Percentiles rank a stretch among this genome's conserved stretches.
Conservation (phyloP, 2,888 invertebrate species). For the Seira musarum region DNA sequence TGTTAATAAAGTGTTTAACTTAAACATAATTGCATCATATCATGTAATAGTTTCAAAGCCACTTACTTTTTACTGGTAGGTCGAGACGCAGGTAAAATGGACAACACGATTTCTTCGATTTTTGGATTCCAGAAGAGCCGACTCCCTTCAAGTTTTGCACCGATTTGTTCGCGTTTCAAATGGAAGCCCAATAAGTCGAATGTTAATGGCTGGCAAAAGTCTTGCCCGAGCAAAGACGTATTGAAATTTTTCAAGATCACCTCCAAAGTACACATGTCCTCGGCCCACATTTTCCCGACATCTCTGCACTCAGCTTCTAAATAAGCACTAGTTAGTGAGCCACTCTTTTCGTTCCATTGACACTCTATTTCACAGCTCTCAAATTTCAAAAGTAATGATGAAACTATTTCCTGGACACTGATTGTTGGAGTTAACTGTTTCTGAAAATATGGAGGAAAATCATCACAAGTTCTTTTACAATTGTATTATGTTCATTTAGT, state of each 20-base stretch:
- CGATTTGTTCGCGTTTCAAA: constrained; percentile 65
- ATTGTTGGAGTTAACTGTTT: constrained; percentile 33
- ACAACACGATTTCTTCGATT: constrained; percentile 47
- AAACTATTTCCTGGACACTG: constrained; percentile 57
- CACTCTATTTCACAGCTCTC: constrained; percentile 65
- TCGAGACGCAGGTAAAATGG: neutral
- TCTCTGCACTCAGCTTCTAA: constrained; percentile 66
- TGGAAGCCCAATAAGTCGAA: constrained; percentile 67
- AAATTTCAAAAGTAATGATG: constrained; percentile 62
- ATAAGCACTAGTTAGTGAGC: constrained; percentile 63
- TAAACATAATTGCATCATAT: too few species aligned
- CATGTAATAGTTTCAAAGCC: too few species aligned
- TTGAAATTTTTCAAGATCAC: constrained; percentile 65
- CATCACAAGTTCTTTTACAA: neutral
- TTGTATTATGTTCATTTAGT: too few species aligned
- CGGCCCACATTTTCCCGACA: constrained; percentile 61
- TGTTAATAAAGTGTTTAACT: too few species aligned
- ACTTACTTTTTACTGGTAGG: constrained; percentile 29
- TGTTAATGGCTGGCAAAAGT: constrained; percentile 64
- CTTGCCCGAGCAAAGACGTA: constrained; percentile 62
- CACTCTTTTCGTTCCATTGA: constrained; percentile 67
- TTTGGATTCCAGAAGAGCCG: constrained; percentile 67
- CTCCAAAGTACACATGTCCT: constrained; percentile 66
- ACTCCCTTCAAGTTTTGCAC: constrained; percentile 68
- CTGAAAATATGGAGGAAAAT: constrained; percentile 35